Evolutionary conservation across 2,888 invertebrate species (phyloP).

Genomic region (Nebria salina): DNA sequence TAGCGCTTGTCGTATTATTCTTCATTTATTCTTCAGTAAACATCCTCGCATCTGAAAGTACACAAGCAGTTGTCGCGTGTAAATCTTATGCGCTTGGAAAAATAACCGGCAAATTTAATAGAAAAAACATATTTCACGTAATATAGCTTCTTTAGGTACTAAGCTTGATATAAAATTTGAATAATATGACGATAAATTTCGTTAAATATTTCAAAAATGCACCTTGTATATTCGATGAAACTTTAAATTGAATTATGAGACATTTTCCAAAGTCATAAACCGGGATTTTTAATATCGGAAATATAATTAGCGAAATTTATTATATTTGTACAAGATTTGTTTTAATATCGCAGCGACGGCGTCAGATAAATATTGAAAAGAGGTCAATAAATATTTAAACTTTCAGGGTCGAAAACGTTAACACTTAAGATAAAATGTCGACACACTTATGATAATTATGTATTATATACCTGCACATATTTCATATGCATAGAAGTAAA

Average conservation of each 20-base stretch:
- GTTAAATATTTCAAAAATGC: background rate
- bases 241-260: background rate
- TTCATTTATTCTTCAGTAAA: background rate
- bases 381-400: background rate
- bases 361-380: background rate
- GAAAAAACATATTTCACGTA: background rate
- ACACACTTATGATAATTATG: too few relatives aligned
- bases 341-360: background rate
- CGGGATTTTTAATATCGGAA: background rate
- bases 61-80: background rate
- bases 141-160: background rate
- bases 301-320: background rate
- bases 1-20: background rate
- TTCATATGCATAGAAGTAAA: too few relatives aligned
- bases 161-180: background rate
- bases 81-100: background rate
- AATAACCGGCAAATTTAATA: background rate
- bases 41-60: background rate
- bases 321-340: background rate
- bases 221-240: background rate
- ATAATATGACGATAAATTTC: background rate
- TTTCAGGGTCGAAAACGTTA: too few relatives aligned
- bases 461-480: too few relatives aligned
- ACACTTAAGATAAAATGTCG: too few relatives aligned
- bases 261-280: background rate